Conservation (phyloP, 2,888 invertebrate genomes). For the Caenorhabditis sp. region DNA sequence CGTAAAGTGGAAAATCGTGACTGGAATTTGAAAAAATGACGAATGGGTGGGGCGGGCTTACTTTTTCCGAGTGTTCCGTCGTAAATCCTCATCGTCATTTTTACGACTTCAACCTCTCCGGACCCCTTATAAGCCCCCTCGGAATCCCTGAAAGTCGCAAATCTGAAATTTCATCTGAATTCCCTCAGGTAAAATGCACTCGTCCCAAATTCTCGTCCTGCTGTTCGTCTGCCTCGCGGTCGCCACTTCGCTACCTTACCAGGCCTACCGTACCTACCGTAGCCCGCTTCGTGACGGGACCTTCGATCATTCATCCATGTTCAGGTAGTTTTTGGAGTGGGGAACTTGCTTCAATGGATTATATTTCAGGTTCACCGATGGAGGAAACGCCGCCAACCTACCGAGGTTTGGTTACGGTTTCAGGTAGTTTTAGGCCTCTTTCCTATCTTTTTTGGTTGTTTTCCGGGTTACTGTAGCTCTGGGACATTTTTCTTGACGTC, state of each 20-base stretch:
- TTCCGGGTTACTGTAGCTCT: background rate
- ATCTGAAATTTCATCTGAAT: background rate
- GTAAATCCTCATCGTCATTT: background rate
- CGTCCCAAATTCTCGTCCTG: background rate
- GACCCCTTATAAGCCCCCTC: background rate
- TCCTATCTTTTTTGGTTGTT: slow-evolving; percentile 16
- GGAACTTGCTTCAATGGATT: slow-evolving; percentile 15
- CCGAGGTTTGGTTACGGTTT: slow-evolving; percentile 60
- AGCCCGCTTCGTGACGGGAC: slow-evolving; percentile 55
- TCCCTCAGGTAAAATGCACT: slow-evolving; percentile 3
- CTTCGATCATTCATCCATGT: slow-evolving; percentile 56
- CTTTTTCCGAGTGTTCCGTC: background rate
- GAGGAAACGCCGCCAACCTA: slow-evolving; percentile 29
- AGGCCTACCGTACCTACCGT: slow-evolving; percentile 56
- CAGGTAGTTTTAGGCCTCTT: slow-evolving; percentile 50
- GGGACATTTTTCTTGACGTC: background rate
- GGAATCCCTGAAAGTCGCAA: background rate
- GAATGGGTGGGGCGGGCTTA: background rate
- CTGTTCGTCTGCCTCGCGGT: slow-evolving; percentile 16
- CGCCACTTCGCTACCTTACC: slow-evolving; percentile 21
- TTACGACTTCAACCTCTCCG: background rate
- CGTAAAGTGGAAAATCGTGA: background rate
- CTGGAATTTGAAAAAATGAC: slow-evolving; percentile 6
- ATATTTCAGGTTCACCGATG: slow-evolving; percentile 49
- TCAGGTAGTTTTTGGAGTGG: slow-evolving; percentile 38